Conservation (phyloP, 1,140 invertebrate species). For the Aricia agestis region DNA sequence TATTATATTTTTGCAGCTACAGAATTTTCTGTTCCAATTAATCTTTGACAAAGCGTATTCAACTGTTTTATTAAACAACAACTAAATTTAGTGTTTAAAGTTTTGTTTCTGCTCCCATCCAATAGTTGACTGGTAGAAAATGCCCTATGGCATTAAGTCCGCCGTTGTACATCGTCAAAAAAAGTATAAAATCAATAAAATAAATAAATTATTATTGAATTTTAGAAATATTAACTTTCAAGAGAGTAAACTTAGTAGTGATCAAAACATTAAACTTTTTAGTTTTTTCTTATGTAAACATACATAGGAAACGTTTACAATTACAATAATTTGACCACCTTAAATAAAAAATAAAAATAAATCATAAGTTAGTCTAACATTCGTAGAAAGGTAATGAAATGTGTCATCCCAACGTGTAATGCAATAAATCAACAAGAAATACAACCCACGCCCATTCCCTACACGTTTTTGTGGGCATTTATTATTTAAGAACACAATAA, state of each 20-base stretch:
- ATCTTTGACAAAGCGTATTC: not conserved
- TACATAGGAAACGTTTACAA: too few species aligned
- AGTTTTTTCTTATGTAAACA: too few species aligned
- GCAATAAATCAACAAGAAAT: conserved; percentile 16
- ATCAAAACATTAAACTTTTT: too few species aligned
- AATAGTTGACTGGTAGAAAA: too few species aligned
- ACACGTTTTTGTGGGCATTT: conserved; percentile 9
- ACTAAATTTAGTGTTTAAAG: too few species aligned
- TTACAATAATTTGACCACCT: not conserved
- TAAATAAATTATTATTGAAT: too few species aligned
- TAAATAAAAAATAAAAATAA: not conserved
- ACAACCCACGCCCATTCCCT: not conserved
- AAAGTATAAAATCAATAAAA: too few species aligned
- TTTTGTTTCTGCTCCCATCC: too few species aligned
- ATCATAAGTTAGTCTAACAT: conserved; percentile 5
- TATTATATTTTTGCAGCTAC: not conserved
- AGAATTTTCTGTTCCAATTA: not conserved
- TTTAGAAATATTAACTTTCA: too few species aligned
- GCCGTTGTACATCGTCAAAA: too few species aligned
- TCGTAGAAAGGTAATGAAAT: conserved; percentile 11
- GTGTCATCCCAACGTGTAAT: conserved; percentile 13
- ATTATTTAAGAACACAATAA: conserved; percentile 13
- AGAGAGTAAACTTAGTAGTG: too few species aligned
- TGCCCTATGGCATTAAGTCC: too few species aligned
- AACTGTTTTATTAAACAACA: not conserved